These are phyloP conservation scores for Colistium nudipinnis DNA, from an alignment of 2,113 vertebrate genomes.

Conservation along the genomic window DNA sequence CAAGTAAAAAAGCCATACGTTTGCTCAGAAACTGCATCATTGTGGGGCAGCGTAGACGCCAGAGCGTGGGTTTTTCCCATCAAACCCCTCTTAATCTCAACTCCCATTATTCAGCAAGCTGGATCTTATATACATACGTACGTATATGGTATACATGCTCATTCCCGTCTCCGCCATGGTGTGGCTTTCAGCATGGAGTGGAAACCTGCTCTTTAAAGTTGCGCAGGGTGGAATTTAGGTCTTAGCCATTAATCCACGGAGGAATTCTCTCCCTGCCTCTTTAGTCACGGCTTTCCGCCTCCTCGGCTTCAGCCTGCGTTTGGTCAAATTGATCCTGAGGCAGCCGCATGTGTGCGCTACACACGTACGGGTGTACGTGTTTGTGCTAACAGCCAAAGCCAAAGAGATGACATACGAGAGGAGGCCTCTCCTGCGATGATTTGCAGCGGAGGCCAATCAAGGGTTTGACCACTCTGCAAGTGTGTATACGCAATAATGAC, in stretches of 20 bases:
- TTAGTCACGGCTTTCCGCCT: slow-evolving; percentile 36
- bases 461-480: slow-evolving; percentile 6
- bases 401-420: not conserved
- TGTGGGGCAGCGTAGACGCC: not conserved
- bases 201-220: slow-evolving; percentile 61
- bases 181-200: slow-evolving; percentile 29
- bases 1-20: not conserved
- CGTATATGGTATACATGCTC: not conserved
- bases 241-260: slow-evolving; percentile 80
- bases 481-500: not conserved
- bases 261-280: slow-evolving; percentile 74
- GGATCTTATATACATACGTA: not conserved
- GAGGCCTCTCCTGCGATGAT: slow-evolving; percentile 16
- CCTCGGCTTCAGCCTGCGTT: slow-evolving; percentile 11
- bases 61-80: not conserved
- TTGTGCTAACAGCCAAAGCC: not conserved
- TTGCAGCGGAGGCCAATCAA: not conserved
- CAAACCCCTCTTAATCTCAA: slow-evolving; percentile 5
- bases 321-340: slow-evolving; percentile 37
- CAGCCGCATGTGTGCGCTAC: slow-evolving; percentile 5
- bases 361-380: slow-evolving; percentile 3
- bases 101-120: not conserved
- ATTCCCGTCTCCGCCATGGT: not conserved
- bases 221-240: slow-evolving; percentile 64
- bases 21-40: not conserved